These are phyloP conservation scores for Pharmacophagus antenor DNA, from an alignment of 2,888 invertebrate species.

Conservation along the genomic window DNA sequence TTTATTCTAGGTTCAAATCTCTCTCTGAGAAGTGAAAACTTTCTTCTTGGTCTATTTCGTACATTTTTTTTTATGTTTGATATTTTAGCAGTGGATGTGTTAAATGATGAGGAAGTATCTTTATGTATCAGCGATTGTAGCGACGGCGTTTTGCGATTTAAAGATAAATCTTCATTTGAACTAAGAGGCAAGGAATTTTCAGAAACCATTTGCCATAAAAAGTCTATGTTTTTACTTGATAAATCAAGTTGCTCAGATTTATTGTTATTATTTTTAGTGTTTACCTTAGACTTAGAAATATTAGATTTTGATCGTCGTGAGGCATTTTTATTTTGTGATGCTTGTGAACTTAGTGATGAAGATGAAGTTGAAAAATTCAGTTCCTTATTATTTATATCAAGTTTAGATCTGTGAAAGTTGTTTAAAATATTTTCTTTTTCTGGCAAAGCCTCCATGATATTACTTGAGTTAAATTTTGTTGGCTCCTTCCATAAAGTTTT, in stretches of 20 bases:
- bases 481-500: constrained; percentile 75
- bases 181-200: constrained; percentile 57
- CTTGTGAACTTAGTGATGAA: constrained; percentile 39
- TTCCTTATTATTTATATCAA: constrained; percentile 51
- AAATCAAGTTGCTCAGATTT: constrained; percentile 57
- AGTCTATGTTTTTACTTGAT: constrained; percentile 70
- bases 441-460: constrained; percentile 66
- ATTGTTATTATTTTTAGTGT: constrained; percentile 53
- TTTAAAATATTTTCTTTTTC: constrained; percentile 66
- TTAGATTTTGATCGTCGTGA: constrained; percentile 53
- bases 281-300: constrained; percentile 45
- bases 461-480: constrained; percentile 66
- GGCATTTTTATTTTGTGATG: constrained; percentile 48
- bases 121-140: constrained; percentile 72
- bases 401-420: constrained; percentile 52
- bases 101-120: constrained; percentile 51
- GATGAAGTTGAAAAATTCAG: constrained; percentile 42
- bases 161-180: constrained; percentile 58
- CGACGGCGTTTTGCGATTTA: constrained; percentile 65
- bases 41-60: constrained; percentile 74
- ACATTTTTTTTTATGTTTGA: constrained; percentile 64
- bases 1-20: constrained; percentile 77
- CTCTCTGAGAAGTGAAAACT: constrained; percentile 81
- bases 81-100: constrained; percentile 51
- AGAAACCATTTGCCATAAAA: constrained; percentile 70